Evolutionary conservation across 1,140 invertebrate genomes (phyloP), one percentile per base, ranked within the genome.

Genomic region (Lithobius niger): DNA sequence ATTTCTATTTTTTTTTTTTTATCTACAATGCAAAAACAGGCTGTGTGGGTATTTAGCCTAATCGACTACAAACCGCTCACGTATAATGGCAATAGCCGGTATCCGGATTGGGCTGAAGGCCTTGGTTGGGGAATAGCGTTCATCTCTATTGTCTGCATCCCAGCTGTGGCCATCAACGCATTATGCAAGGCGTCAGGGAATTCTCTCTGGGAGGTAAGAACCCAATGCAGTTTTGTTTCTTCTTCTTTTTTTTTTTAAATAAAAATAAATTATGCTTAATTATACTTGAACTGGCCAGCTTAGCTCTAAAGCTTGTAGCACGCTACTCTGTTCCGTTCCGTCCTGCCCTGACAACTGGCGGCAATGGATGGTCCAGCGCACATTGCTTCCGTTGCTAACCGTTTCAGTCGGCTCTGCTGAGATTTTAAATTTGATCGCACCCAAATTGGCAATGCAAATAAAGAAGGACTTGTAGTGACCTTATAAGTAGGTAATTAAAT

Each of bases 71-170:
- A 82, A 62, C 79, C 83, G 24, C 84, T 88, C 1, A 83, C 79
- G 44, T 87, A 90, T 65, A 83, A 83, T 64, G 81, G 81, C 6
- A 72, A 77, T 21, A 89, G 91, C 62, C 70, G 74, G 21, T 94
- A 88, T 68, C 88, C 90, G 0, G 67, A 68, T 52, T 93, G 88
- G 87, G 88, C 87, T 6, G 82, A 88, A 64, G 80, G 76, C 2
- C 69, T 92, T 18, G 90, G 90, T n/a, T 93, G 89, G 89, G 73
- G 79, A 54, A 83, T 92, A 54, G 82, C 88, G 3, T 82, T 82
- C 4, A 68, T 86, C 16, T 90, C 87, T 1, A 74, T 93, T 27
- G 67, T 86, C n/a, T 89, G 86, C 65, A 88, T 94, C 68, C 88
- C 89, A 16, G 76, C 82, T 47, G 83, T 84, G 63, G 87, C 87